Evolutionary conservation across 2,113 vertebrate genomes (phyloP), one percentile per base, ranked within the genome.

Genomic region (Clupea harengus): DNA sequence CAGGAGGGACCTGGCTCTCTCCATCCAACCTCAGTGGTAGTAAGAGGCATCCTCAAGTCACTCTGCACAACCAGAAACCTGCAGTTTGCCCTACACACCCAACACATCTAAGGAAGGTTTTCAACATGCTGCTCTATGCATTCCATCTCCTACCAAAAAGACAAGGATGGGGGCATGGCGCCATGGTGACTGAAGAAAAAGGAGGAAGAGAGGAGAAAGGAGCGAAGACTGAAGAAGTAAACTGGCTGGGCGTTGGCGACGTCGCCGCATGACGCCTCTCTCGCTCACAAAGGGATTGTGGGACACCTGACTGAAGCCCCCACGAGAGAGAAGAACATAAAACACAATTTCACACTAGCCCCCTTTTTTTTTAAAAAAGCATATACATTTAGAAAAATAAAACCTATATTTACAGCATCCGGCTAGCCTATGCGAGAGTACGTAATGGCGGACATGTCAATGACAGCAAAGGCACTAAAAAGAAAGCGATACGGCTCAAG

Each of bases 401-500:
- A 28, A 78, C 4, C 9, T 3, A 78, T 88, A 54, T 91, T 89
- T 84, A 91, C 91, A 91, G 91, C 88, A 85, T 22, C 50, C 78
- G 84, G 86, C 89, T 87, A 87, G 88, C 86, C 84, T 47, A 87
- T 64, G 72, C 81, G 90, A 89, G 88, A 83, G 67, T 49, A 91
- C 84, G 86, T 89, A 89, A 89, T 89, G 89, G 89, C 89, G 90
- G 89, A 90, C 1, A 91, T 90, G 89, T 91, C 2, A 86, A 92
- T 80, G 90, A 85, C 64, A 45, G 46, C 32, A 28, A n/a, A 45
- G 52, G 49, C 47, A 44, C 28, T 15, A 20, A 81, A 78, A 78
- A 86, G 78, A 87, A 82, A 87, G 6, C 67, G 85, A 89, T 86
- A 88, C 75, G 50, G 86, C 87, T 84, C 87, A 83, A 90, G 82